Base-by-base conservation (phyloP, 53 echinoderm and acorn worm species). In the Patiria pectinifera region DNA sequence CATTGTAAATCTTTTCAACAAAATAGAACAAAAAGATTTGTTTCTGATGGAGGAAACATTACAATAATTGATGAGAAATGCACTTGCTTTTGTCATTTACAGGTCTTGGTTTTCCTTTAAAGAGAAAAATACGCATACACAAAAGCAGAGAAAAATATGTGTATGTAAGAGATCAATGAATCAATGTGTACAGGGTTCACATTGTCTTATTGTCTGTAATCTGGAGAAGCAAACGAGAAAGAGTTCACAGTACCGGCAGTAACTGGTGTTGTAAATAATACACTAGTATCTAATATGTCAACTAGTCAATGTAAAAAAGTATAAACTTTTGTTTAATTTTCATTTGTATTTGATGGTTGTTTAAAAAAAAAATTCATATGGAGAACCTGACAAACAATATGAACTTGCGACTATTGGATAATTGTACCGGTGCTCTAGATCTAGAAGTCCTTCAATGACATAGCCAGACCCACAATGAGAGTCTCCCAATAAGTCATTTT, bases 71-170 rank as follows among this genome's bases (percentile, higher is more conserved):
- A 59, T 14, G 58, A 77, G 26, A 74, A 77, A 77, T 78, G 18
- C 66, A 90, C 90, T 90, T 90, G 90, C 90, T 90, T 90, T 90
- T 80, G 45, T 48, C 86, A 86, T 22, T 13, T 80, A 80, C 81
- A 43, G 5, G 46, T 90, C 81, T 90, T 81, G 90, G 80, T n/a
- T 21, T 14, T 80, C 69, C 90, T 90, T 90, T 10, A 62, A 47
- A 66, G 26, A 44, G 87, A 84, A 63, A 82, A 82, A 23, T 12
- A 63, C 11, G 15, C 19, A 35, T 35, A 74, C 22, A 74, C 21
- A 15, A 69, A 74, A 9, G 74, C 19, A 74, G 16, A 79, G 45
- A 79, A 2, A 76, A 76, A 76, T 25, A 62, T 21, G 14, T 61
- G 10, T 7, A 53, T n/a, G 10, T 49, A 58, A 48, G 83, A 60